Evolutionary conservation across 2,888 invertebrate species (phyloP), one percentile per base, ranked within the genome.

Genomic region (Plutella xylostella): DNA sequence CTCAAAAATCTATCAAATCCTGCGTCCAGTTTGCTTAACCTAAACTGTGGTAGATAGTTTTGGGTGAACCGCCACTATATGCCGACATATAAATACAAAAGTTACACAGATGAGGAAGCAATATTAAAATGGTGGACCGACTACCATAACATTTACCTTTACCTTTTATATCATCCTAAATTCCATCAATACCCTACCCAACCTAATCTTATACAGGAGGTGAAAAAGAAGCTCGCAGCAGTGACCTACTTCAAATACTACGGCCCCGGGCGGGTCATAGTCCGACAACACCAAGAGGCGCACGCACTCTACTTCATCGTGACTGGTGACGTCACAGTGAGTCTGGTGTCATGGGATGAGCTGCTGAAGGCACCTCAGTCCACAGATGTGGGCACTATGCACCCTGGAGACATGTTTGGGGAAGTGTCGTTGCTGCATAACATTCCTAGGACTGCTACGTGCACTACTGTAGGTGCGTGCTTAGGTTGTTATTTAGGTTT

Each of bases 231-330:
- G 41, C 61, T 92, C 35, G 88, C 89, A 0, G 85, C 84, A 0
- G 85, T 86, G 1, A 85, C 88, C 0, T 85, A 86, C 55, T 91
- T 89, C 68, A 85, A 85, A 52, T 89, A 87, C 55, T 86, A 86
- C 48, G 72, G 80, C 1, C 83, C 88, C 0, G 87, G 84, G 1
- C 82, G 90, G 1, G 70, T 77, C 0, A 85, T 92, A 41, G 87
- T 90, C 0, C 85, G 86, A 11, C 87, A 91, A 59, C 85, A 86
- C 9, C 87, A 88, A 45, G 68, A 72, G 3, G 87, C 91, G 0
- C 70, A 77, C 45, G 87, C 87, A 1, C 60, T 91, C 41, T 91
- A 89, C 63, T 91, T 89, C 62, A 82, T 92, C 40, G 68, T 90
- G 4, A 77, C 77, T 1, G 92, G 92, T 3, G 77, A 80, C 38